A percentile compares a stretch with the other conserved stretches of the same genome.
phyloP scores from a whole-genome alignment of 2,888 invertebrate species.

The Litoditis marina region DNA sequence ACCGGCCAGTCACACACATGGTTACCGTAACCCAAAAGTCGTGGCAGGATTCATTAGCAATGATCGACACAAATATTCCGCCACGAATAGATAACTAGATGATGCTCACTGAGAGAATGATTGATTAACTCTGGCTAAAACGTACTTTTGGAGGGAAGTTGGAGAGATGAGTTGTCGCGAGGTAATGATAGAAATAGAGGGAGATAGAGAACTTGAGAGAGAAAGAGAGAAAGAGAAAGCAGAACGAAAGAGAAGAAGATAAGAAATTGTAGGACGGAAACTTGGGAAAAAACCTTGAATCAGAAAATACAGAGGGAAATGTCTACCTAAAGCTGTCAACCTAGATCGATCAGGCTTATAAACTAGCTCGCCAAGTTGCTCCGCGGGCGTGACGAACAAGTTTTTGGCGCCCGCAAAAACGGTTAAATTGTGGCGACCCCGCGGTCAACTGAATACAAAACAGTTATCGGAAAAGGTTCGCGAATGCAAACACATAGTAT shows the following conservation, averaged over 20 bases:
- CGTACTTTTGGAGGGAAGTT: background rate
- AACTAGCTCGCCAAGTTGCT: no score
- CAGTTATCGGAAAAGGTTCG: no score
- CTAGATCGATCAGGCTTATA: no score
- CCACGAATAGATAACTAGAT: conserved; percentile 19
- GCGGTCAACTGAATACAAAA: no score
- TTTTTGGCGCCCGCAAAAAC: no score
- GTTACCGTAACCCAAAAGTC: conserved; percentile 10
- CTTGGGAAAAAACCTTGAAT: no score
- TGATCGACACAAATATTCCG: conserved; percentile 26
- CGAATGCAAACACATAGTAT: no score
- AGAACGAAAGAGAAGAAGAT: background rate
- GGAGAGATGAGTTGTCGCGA: background rate
- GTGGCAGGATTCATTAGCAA: conserved; percentile 17
- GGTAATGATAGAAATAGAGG: background rate
- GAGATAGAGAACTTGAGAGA: background rate
- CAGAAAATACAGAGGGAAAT: conserved; percentile 1
- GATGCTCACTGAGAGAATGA: conserved; percentile 14
- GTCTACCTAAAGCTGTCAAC: no score
- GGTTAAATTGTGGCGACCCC: no score
- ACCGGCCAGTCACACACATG: conserved; percentile 13
- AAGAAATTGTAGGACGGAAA: background rate
- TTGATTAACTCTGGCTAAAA: no score
- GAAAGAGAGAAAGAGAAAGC: background rate
- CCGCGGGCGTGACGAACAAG: no score